phyloP scores from a whole-genome alignment of 1,140 invertebrate species.

The Chymomyza costata region DNA sequence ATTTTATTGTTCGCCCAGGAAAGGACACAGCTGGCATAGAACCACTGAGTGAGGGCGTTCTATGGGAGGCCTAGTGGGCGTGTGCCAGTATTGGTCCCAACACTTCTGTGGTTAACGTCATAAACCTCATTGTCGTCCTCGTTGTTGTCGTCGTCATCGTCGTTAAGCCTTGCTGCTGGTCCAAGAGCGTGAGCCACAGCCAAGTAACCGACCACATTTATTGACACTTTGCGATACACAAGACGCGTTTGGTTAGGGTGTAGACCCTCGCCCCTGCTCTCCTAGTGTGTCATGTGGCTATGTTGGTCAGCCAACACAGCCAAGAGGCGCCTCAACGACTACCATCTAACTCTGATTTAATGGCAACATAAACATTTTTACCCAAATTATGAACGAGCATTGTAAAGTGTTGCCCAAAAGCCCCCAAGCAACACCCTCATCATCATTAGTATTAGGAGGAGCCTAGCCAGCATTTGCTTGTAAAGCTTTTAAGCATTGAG shows the following conservation, averaged over 20 bases:
- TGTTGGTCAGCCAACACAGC: neutral
- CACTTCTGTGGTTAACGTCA: too few relatives aligned
- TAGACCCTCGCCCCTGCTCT: too few relatives aligned
- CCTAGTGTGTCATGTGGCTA: constrained; percentile 10
- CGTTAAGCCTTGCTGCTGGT: constrained; percentile 23
- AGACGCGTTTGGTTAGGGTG: too few relatives aligned
- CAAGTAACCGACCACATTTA: constrained; percentile 24
- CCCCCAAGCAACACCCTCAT: neutral
- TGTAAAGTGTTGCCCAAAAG: neutral
- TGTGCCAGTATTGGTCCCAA: neutral
- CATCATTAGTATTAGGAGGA: constrained; percentile 40
- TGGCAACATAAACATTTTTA: constrained; percentile 59
- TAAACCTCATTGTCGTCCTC: too few relatives aligned
- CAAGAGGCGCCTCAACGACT: too few relatives aligned
- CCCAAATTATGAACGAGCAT: constrained; percentile 43
- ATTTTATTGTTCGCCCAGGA: constrained; percentile 66
- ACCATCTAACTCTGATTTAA: constrained; percentile 35
- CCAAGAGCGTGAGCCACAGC: neutral
- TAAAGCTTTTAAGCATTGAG: constrained; percentile 51
- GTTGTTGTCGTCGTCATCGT: too few relatives aligned
- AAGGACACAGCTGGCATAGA: constrained; percentile 35
- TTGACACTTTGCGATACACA: constrained; percentile 33
- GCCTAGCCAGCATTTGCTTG: constrained; percentile 36
- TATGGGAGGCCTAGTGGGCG: neutral
- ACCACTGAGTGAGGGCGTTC: neutral